phyloP scores from a whole-genome alignment of 2,888 invertebrate species.

The Lamellibrachia satsuma region DNA sequence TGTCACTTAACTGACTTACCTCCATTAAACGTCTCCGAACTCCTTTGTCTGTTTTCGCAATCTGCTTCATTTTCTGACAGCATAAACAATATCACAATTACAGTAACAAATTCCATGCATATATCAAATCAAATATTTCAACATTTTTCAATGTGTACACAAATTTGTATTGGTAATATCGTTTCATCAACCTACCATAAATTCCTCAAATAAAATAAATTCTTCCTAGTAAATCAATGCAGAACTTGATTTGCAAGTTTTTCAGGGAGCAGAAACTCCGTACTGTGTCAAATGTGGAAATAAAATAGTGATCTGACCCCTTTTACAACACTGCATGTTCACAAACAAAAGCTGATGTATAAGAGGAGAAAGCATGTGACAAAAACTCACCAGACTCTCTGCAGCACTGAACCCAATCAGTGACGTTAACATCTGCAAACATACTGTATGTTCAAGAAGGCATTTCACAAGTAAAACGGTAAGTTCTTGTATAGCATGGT shows the following conservation, averaged over 20 bases:
- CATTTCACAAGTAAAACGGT: neutral
- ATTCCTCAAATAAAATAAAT: too few relatives aligned
- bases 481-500: too few relatives aligned
- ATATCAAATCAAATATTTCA: too few relatives aligned
- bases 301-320: neutral
- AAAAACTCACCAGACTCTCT: conserved; percentile 32
- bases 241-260: too few relatives aligned
- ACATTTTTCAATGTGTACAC: too few relatives aligned
- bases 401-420: conserved; percentile 40
- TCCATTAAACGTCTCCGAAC: conserved; percentile 25
- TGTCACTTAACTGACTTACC: neutral
- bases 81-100: neutral
- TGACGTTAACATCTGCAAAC: conserved; percentile 35
- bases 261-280: too few relatives aligned
- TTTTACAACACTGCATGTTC: neutral
- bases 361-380: neutral
- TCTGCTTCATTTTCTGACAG: neutral
- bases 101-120: neutral
- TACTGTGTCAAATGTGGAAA: neutral
- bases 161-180: too few relatives aligned
- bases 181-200: too few relatives aligned
- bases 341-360: neutral
- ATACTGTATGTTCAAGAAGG: neutral
- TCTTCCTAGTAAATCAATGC: too few relatives aligned
- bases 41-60: conserved; percentile 27